phyloP scores from a whole-genome alignment of 30 jellyfish, hydroid and myxozoan genomes.

The Morbakka virulenta region DNA sequence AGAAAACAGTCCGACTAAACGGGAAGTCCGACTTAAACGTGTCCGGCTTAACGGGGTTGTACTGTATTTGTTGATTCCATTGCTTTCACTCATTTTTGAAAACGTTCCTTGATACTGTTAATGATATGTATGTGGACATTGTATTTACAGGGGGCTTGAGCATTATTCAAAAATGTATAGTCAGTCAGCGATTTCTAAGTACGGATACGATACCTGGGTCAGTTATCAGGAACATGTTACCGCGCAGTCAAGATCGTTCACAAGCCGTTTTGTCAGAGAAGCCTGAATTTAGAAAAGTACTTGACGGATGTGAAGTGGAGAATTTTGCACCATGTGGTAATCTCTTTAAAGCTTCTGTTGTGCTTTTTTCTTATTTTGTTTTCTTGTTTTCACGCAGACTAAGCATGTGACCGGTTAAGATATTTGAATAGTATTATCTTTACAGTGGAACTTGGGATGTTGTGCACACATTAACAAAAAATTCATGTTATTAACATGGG shows the following conservation, averaged over 20 bases:
- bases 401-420: background rate
- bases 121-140: too few relatives aligned
- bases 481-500: too few relatives aligned
- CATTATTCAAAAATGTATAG: background rate
- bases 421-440: too few relatives aligned
- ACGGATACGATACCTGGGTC: background rate
- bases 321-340: constrained; percentile 83
- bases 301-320: constrained; percentile 65
- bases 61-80: too few relatives aligned
- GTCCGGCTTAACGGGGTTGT: too few relatives aligned
- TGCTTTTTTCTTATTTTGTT: background rate
- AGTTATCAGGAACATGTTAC: background rate
- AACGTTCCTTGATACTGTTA: too few relatives aligned
- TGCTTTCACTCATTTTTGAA: too few relatives aligned
- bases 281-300: background rate
- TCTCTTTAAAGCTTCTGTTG: background rate
- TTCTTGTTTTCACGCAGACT: background rate
- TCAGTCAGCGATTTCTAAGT: background rate
- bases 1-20: too few relatives aligned
- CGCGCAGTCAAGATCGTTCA: background rate
- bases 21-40: too few relatives aligned
- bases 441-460: too few relatives aligned
- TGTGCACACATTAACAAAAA: too few relatives aligned
- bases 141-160: too few relatives aligned
- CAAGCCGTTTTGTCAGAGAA: background rate